Base-by-base conservation (phyloP, 2,888 invertebrate species). In the Ommatoiulus sabulosus region DNA sequence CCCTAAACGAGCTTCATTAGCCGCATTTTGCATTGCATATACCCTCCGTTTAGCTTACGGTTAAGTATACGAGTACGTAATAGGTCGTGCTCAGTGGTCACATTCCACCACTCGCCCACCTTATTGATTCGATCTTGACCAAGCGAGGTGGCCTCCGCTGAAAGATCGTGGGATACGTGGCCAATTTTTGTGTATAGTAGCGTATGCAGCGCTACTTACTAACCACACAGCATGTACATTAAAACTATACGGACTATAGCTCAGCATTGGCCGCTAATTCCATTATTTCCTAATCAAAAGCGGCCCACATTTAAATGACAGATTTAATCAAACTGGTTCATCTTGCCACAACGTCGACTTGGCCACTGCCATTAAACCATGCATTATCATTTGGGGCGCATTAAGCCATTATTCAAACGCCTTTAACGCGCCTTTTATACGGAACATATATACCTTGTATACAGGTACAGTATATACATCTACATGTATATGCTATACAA, bases 321-420 rank as follows among this genome's bases (percentile, higher is more conserved):
- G 63, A 57, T 57, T 63, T 63, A 63, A 63, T 63, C 63, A 63
- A 63, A 63, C 63, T 63, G 63, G 20, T 63, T 20, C 63, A 63
- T 63, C 63, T 63, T 20, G 63, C 20, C 63, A n/a, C 63, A 63
- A 6, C 20, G 20, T 4, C 63, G 20, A 63, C 63, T 20, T 0
- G 63, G 63, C 20, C 20, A 57, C 10, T 20, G 20, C 20, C 63
- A 12, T 48, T 48, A 10, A 48, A 48, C 48, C 1, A 48, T 12
- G 48, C 48, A 12, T 63, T 63, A 63, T 63, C 63, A 20, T 63
- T 63, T 63, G 20, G n/a, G 63, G n/a, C 63, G 63, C 63, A 20
- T 6, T 20, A 5, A 63, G 5, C 57, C 17, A 57, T 12, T 57
- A 57, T 57, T 15, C 57, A 57, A 57, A 57, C 48, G 48, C 7